Evolutionary conservation across 2,888 invertebrate species (phyloP).

Genomic region (Nipponacmea schrenckii): DNA sequence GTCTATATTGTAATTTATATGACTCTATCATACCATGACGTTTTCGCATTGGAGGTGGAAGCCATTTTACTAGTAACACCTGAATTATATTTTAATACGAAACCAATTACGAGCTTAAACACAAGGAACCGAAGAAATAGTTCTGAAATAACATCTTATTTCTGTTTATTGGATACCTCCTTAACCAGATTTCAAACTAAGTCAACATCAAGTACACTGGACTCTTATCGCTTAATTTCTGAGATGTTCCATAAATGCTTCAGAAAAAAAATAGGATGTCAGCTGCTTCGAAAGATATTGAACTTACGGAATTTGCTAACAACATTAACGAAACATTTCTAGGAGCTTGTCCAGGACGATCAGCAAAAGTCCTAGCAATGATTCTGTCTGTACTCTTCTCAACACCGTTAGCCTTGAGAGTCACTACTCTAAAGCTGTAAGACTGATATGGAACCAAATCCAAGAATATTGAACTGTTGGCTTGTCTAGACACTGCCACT

Average conservation of each 20-base stretch:
- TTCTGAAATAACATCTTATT: too few species aligned
- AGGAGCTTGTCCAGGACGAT: constrained; percentile 25
- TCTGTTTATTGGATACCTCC: too few species aligned
- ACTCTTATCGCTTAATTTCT: not conserved
- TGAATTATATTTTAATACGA: constrained; percentile 63
- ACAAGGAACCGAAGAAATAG: too few species aligned
- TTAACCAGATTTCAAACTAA: not conserved
- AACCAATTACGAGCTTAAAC: too few species aligned
- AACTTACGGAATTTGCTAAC: constrained; percentile 16
- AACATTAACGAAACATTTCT: constrained; percentile 14
- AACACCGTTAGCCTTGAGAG: constrained; percentile 19
- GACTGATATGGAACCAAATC: constrained; percentile 23
- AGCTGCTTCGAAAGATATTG: too few species aligned
- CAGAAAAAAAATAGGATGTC: not conserved
- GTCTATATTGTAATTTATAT: constrained; percentile 89
- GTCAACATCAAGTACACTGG: not conserved
- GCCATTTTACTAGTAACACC: constrained; percentile 91
- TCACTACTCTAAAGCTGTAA: constrained; percentile 31
- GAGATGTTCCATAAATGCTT: not conserved
- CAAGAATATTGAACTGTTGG: constrained; percentile 21
- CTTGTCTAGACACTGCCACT: constrained; percentile 21
- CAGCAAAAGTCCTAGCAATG: constrained; percentile 15
- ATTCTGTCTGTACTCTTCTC: constrained; percentile 21
- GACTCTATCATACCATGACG: constrained; percentile 89
- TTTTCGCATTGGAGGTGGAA: constrained; percentile 84